Percentiles rank a stretch among this genome's conserved stretches.
Conservation (phyloP, 2,113 vertebrate genomes). For the Lagopus leucura region DNA sequence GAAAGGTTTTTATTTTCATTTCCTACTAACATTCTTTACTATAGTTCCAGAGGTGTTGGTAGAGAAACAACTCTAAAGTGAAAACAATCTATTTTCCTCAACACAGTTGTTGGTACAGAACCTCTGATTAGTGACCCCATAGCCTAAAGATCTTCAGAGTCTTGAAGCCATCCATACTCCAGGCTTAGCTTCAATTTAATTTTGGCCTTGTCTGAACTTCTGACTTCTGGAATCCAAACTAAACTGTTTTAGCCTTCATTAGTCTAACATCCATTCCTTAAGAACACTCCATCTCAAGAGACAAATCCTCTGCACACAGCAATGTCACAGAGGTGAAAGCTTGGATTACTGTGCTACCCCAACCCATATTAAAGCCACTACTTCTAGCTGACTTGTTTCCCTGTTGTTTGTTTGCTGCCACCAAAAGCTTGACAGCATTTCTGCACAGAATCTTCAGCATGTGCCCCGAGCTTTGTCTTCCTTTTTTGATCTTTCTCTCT, state of each 20-base stretch:
- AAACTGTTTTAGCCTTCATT: conserved; percentile 39
- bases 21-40: neutral
- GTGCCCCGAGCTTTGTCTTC: neutral
- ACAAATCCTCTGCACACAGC: conserved; percentile 24
- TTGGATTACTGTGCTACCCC: neutral
- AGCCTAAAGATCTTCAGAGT: conserved; percentile 5
- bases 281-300: neutral
- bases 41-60: neutral
- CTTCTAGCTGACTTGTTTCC: neutral
- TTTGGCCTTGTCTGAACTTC: neutral
- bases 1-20: neutral
- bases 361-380: neutral
- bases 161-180: neutral
- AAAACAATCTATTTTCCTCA: neutral
- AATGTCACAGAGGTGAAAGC: conserved; percentile 3
- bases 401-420: neutral
- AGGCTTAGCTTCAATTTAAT: conserved; percentile 34
- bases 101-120: neutral
- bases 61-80: neutral
- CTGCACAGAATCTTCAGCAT: neutral
- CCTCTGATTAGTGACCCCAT: neutral
- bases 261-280: conserved; percentile 28
- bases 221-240: conserved; percentile 36
- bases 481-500: neutral
- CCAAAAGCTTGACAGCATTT: neutral